Conservation (phyloP, 1,140 invertebrate species). For the Paraescarpia echinospica region DNA sequence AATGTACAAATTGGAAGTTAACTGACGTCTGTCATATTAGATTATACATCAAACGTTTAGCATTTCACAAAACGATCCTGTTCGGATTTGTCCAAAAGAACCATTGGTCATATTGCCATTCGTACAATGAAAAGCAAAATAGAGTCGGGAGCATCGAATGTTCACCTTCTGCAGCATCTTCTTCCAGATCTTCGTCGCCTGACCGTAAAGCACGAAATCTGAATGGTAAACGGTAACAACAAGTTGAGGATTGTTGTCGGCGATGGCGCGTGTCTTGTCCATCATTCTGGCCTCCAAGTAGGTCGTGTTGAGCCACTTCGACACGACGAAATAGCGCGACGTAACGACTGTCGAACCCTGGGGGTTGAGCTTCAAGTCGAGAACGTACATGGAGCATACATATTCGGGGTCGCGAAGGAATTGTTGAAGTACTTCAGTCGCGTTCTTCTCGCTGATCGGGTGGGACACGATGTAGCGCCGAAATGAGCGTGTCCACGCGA, state of each 20-base stretch:
- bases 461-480: conserved; percentile 78
- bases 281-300: conserved; percentile 40
- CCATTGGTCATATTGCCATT: too few relatives aligned
- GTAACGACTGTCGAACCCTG: conserved; percentile 77
- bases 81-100: too few relatives aligned
- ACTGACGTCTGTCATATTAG: too few relatives aligned
- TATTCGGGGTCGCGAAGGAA: conserved; percentile 72
- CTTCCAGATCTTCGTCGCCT: conserved; percentile 50
- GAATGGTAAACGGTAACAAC: conserved; percentile 39
- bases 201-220: conserved; percentile 51
- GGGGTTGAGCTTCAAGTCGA: conserved; percentile 84
- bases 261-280: conserved; percentile 37
- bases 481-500: conserved; percentile 63
- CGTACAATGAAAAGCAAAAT: too few relatives aligned
- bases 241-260: conserved; percentile 30
- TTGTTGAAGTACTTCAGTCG: conserved; percentile 70
- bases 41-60: too few relatives aligned
- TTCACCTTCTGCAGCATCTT: conserved; percentile 5
- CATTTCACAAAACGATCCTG: too few relatives aligned
- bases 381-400: conserved; percentile 59
- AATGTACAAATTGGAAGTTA: too few relatives aligned
- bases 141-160: too few relatives aligned
- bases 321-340: conserved; percentile 40
- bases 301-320: conserved; percentile 33
- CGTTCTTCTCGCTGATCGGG: conserved; percentile 25